These are phyloP conservation scores for Sphaerodactylus townsendi DNA, from an alignment of 2,113 vertebrate species.

Conservation along the genomic window DNA sequence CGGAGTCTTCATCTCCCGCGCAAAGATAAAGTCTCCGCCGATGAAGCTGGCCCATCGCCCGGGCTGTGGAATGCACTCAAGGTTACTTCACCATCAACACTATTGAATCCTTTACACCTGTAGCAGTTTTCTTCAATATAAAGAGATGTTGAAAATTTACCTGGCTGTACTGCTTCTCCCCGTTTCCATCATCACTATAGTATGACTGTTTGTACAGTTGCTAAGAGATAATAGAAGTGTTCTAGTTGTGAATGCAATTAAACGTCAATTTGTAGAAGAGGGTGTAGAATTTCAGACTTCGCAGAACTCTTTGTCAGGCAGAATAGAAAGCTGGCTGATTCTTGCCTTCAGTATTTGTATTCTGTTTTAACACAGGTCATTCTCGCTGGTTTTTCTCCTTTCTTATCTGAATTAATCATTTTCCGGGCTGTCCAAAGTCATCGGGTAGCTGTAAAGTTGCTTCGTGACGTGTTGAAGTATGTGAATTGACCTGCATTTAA, in stretches of 20 bases:
- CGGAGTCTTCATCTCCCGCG: no score
- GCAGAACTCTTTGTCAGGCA: neutral
- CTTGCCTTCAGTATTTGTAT: neutral
- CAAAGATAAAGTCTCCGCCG: no score
- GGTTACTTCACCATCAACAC: no score
- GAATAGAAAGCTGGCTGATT: neutral
- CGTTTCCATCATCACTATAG: neutral
- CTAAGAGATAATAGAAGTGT: neutral
- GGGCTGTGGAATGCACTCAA: no score
- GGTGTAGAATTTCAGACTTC: neutral
- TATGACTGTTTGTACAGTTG: neutral
- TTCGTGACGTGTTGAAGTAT: no score
- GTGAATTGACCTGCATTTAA: neutral
- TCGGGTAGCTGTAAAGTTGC: no score
- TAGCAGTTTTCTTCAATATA: neutral
- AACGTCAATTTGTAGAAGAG: neutral
- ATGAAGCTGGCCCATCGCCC: no score
- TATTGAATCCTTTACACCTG: no score
- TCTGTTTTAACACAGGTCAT: neutral
- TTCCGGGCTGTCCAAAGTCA: neutral
- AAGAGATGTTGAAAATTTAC: neutral
- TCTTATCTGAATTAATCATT: neutral
- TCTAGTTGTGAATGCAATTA: neutral
- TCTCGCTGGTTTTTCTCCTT: neutral
- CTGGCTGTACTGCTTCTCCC: neutral